Conservation (phyloP, 2,113 vertebrate genomes). For the Ophthalmolycus amberensis region DNA sequence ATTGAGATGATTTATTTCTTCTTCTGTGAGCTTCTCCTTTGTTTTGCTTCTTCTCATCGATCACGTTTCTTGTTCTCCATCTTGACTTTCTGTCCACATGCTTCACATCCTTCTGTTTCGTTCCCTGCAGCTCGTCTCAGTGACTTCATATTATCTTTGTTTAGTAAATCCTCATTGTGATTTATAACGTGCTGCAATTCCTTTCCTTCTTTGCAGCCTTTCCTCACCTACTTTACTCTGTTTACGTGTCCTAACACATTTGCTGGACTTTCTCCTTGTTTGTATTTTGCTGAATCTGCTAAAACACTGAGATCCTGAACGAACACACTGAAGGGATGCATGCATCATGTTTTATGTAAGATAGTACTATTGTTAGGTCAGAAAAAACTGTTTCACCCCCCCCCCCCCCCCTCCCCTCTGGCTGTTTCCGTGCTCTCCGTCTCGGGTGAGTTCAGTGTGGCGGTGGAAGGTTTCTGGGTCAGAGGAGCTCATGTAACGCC, state of each 20-base stretch:
- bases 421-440: conserved; percentile 30
- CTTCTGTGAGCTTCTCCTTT: no score
- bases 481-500: conserved; percentile 59
- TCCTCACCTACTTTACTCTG: neutral
- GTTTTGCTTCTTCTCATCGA: no score
- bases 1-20: no score
- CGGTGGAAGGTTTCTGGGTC: conserved; percentile 59
- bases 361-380: neutral
- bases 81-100: neutral
- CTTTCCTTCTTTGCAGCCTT: neutral
- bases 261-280: neutral
- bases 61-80: neutral
- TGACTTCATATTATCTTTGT: neutral
- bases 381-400: neutral
- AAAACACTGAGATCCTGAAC: neutral
- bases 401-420: neutral
- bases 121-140: neutral
- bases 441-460: conserved; percentile 25
- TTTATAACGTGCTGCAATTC: neutral
- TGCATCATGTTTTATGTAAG: neutral
- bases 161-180: no score
- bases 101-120: neutral
- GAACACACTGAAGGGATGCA: neutral
- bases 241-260: neutral
- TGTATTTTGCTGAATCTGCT: neutral